These are phyloP conservation scores for Antheraea mylitta DNA, from an alignment of 1,140 invertebrate species.

Conservation along the genomic window DNA sequence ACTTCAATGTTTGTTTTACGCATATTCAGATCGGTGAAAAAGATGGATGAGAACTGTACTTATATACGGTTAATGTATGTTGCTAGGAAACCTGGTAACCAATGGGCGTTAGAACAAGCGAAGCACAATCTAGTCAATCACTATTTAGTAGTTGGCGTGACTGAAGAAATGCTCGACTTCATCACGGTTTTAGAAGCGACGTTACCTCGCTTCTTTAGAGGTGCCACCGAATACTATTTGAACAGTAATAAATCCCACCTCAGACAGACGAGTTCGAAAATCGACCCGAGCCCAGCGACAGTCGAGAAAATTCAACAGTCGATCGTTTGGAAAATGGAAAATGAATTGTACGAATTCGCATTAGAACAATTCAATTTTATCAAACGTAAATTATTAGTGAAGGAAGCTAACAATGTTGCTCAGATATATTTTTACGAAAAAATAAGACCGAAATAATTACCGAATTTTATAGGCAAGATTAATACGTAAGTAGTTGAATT, in stretches of 20 bases:
- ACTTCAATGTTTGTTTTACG: too few species aligned
- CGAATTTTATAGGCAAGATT: background rate
- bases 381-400: conserved; percentile 84
- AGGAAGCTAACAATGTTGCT: conserved; percentile 83
- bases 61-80: background rate
- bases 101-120: conserved; percentile 96
- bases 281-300: conserved; percentile 89
- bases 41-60: too few species aligned
- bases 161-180: conserved; percentile 96
- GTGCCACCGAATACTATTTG: conserved; percentile 90
- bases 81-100: conserved; percentile 92
- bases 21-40: too few species aligned
- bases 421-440: conserved; percentile 97
- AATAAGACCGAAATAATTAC: conserved; percentile 90
- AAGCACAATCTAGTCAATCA: conserved; percentile 97
- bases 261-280: conserved; percentile 95
- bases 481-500: conserved; percentile 10
- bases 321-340: conserved; percentile 97
- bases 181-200: conserved; percentile 93
- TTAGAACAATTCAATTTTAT: conserved; percentile 94
- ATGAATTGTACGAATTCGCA: conserved; percentile 98
- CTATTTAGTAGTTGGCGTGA: conserved; percentile 97
- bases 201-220: conserved; percentile 94
- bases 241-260: conserved; percentile 96
- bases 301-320: conserved; percentile 88